Evolutionary conservation across 2,888 invertebrate genomes (phyloP), one percentile per base, ranked within the genome.

Genomic region (Podotricha telesiphe): DNA sequence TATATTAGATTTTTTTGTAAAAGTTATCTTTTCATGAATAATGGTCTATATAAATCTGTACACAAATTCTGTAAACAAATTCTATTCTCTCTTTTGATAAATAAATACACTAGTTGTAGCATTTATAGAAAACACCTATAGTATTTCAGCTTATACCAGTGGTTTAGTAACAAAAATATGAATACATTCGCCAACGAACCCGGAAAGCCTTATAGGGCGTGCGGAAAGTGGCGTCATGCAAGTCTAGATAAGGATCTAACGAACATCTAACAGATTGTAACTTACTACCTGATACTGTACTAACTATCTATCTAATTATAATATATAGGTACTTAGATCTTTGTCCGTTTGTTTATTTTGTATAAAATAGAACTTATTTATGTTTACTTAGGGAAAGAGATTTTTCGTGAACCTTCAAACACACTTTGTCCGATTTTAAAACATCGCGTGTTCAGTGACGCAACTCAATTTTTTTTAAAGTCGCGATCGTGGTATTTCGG

Each of bases 131-230:
- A 42, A 42, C 10, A 59, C n/a, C 11, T 4, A 34, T 17, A 45
- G 8, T 11, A 59, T 45, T 58, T 59, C n/a, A 45, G 6, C 20
- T 0, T n/a, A 42, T 11, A 45, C 45, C 8, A 42, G 20, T 45
- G 17, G 22, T 17, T 34, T 66, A 59, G 40, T 50, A 59, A 59
- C 50, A 66, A 50, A 66, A 66, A 66, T 50, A 66, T 66, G 50
- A 66, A 66, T 59, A 66, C 66, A 59, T 51, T 66, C 42, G 19
- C 58, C 40, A 50, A n/a, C 48, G 67, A 74, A 75, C 75, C 77
- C 75, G 77, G 77, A 77, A 77, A 66, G 45, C 77, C 75, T 63
- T 77, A 75, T 75, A 77, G 42, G 76, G 76, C 71, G 62, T 50
- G 69, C 72, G 58, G 68, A 68, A 62, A 62, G 68, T 70, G 74